Percentiles rank a stretch among this genome's conserved stretches.
These are phyloP conservation scores for Prolemur simus DNA, from an alignment of 2,113 vertebrate species.

Conservation along the genomic window DNA sequence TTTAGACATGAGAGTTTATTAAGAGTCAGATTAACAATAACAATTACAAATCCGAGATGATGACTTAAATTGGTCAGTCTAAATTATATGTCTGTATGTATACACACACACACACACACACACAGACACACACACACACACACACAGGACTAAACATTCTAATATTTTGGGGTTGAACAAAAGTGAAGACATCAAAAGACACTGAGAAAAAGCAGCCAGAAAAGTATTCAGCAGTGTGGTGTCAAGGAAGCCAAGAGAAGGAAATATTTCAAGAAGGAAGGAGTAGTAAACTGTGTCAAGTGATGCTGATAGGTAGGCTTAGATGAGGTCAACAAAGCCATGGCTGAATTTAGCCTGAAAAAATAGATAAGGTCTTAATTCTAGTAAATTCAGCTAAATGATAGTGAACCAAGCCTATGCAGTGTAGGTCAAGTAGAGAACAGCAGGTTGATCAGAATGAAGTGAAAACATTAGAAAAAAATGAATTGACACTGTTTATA, in stretches of 20 bases:
- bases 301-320: neutral
- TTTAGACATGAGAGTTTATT: neutral
- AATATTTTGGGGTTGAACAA: neutral
- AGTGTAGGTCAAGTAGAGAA: neutral
- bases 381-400: neutral
- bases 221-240: neutral
- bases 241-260: neutral
- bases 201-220: neutral
- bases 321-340: neutral
- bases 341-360: neutral
- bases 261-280: neutral
- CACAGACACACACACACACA: no score
- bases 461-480: conserved; percentile 11
- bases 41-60: neutral
- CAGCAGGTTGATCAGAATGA: neutral
- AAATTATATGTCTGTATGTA: neutral
- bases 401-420: neutral
- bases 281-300: neutral
- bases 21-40: neutral
- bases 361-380: neutral
- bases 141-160: neutral
- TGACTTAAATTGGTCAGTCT: neutral
- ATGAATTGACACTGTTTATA: neutral
- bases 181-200: neutral
- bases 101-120: no score